Evolutionary conservation across 1,140 invertebrate species (phyloP), one percentile per base, ranked within the genome.

Genomic region (Brachionus paranguensis): DNA sequence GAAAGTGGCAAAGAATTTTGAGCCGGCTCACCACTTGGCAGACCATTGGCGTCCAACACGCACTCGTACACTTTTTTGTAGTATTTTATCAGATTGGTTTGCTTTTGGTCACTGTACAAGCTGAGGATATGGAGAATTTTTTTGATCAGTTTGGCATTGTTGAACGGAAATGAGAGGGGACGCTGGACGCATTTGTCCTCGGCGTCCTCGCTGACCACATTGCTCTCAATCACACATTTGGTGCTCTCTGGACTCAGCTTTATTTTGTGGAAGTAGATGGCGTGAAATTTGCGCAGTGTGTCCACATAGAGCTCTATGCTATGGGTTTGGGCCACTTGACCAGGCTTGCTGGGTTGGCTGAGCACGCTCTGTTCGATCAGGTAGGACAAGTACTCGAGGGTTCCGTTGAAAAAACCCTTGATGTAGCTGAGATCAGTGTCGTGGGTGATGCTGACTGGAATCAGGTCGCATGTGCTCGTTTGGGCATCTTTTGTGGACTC

Each of bases 61-160:
- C 50, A 50, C 50, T 76, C 45, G 43, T 53, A 76, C 17, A 76
- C 50, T 76, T 76, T 76, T 50, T 76, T 76, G 33, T 76, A 76
- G 27, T 50, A 76, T 50, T 76, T 76, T 50, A 76, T 50, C 10
- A 50, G 8, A 50, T 27, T 47, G 11, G 20, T 50, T 50, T 50
- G 43, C 47, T 76, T 76, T 27, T 24, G 43, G 11, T 76, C 41
- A 14, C 20, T 50, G 17, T 17, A 76, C 20, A 27, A 50, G 33
- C 45, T 76, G 12, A 76, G 20, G 14, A 76, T 76, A 3, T 50
- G 12, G 7, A 76, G 72, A 27, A 76, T 76, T 76, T 76, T 76
- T 76, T 76, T 76, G 7, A 76, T 50, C 14, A 76, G 27, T 47
- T 76, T 76, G 47, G 2, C 50, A 76, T 76, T 76, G 43, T 76